These are phyloP conservation scores for Arctia plantaginis DNA, from an alignment of 2,888 invertebrate genomes.

Conservation along the genomic window DNA sequence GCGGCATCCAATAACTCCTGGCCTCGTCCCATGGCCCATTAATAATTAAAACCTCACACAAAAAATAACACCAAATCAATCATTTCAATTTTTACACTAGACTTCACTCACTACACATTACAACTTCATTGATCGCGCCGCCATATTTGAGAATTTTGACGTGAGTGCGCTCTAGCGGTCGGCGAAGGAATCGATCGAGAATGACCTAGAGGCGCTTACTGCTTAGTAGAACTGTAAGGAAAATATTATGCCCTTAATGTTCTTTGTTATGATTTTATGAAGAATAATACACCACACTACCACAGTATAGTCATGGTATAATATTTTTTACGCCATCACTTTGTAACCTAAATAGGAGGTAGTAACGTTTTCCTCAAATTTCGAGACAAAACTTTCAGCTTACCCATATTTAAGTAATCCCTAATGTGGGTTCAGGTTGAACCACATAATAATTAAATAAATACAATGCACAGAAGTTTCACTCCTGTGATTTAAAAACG, in stretches of 20 bases:
- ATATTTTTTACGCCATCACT: not conserved
- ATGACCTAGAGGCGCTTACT: conserved; percentile 16
- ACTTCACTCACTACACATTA: conserved; percentile 84
- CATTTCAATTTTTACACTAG: conserved; percentile 83
- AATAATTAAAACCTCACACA: conserved; percentile 75
- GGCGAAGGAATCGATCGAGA: conserved; percentile 71
- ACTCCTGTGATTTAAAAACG: not conserved
- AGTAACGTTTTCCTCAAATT: not conserved
- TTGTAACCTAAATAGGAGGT: not conserved
- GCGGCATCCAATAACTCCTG: conserved; percentile 98
- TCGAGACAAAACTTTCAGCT: not conserved
- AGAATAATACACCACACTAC: not conserved
- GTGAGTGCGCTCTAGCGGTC: conserved; percentile 83
- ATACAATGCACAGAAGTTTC: not conserved
- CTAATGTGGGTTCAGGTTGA: not conserved
- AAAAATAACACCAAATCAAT: conserved; percentile 81
- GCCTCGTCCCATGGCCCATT: conserved; percentile 96
- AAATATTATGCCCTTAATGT: not conserved
- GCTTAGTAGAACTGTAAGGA: not conserved
- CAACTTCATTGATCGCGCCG: conserved; percentile 92
- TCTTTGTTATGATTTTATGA: not conserved
- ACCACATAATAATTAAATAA: not conserved
- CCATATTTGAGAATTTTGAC: conserved; percentile 88
- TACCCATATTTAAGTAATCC: fast-evolving
- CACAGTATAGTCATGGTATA: not conserved